These are phyloP conservation scores for Vireo griseus DNA, from an alignment of 2,797 vertebrate species.

Conservation along the genomic window DNA sequence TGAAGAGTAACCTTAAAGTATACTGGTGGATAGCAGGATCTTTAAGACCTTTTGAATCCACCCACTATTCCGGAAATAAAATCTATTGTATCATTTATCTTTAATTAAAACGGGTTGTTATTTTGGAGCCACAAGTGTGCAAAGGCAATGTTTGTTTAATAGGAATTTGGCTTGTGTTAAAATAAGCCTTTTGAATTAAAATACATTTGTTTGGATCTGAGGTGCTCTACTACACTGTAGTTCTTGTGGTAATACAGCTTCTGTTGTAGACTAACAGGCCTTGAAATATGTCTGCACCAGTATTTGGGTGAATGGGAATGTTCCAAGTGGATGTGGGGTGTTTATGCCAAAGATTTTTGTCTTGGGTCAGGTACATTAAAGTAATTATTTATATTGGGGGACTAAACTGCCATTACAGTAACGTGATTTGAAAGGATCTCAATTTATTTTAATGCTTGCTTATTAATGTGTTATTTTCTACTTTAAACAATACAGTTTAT, in stretches of 20 bases:
- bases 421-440: not conserved
- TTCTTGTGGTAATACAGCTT: slow-evolving; percentile 35
- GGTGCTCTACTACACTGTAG: not conserved
- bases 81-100: slow-evolving; percentile 10
- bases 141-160: slow-evolving; percentile 4
- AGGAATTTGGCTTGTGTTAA: slow-evolving; percentile 25
- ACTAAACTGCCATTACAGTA: slow-evolving; percentile 17
- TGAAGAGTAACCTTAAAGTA: slow-evolving; percentile 49
- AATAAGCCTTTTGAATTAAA: slow-evolving; percentile 22
- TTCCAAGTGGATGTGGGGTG: not conserved
- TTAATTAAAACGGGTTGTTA: not conserved
- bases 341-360: not conserved
- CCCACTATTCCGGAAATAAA: not conserved
- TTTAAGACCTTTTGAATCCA: slow-evolving; percentile 18
- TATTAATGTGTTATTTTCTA: not conserved
- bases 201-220: not conserved
- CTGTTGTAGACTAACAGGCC: slow-evolving; percentile 43
- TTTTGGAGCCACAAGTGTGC: not conserved
- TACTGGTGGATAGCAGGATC: slow-evolving; percentile 8
- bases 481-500: not conserved
- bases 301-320: slow-evolving; percentile 2
- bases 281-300: slow-evolving; percentile 58
- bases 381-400: slow-evolving; percentile 11
- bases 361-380: not conserved
- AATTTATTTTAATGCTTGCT: not conserved